Conservation (phyloP, 2,888 invertebrate species). For the Endotricha flammealis region DNA sequence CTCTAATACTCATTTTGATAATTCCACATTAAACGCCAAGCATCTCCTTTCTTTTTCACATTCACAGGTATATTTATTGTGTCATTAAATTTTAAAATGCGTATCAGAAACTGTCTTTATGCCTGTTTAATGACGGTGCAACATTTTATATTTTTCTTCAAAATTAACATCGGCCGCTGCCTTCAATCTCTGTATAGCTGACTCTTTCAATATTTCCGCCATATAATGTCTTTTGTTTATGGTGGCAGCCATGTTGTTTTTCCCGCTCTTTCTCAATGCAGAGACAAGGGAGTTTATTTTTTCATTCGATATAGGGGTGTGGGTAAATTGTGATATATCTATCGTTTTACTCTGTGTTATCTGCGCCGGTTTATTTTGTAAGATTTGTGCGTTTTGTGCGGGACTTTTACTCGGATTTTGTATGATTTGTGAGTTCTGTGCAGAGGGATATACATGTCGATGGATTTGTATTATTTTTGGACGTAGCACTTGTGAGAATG, state of each 20-base stretch:
- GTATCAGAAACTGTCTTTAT: too few species aligned
- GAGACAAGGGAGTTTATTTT: slow-evolving; percentile 27
- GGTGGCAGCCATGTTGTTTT: slow-evolving; percentile 15
- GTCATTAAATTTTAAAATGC: too few species aligned
- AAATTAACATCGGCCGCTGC: slow-evolving; percentile 29
- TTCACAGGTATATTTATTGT: too few species aligned
- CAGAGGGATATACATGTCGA: background rate
- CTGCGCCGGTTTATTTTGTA: background rate
- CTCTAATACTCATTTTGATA: too few species aligned
- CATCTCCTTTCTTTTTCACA: too few species aligned
- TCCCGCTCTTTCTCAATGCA: slow-evolving; percentile 28
- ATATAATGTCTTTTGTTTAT: slow-evolving; percentile 27
- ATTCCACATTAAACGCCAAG: too few species aligned
- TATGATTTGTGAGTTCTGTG: background rate
- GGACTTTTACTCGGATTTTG: too few species aligned
- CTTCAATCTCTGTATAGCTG: slow-evolving; percentile 37
- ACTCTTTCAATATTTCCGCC: slow-evolving; percentile 35
- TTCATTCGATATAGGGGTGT: slow-evolving; percentile 24
- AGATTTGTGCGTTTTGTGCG: background rate
- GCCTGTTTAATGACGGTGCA: too few species aligned
- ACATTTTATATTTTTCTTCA: slow-evolving; percentile 6
- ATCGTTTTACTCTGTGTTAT: background rate
- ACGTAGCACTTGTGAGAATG: background rate
- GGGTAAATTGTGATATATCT: slow-evolving; percentile 13
- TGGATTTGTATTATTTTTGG: slow-evolving; percentile 3